phyloP scores from a whole-genome alignment of 2,113 vertebrate species.

The Miniopterus natalensis region DNA sequence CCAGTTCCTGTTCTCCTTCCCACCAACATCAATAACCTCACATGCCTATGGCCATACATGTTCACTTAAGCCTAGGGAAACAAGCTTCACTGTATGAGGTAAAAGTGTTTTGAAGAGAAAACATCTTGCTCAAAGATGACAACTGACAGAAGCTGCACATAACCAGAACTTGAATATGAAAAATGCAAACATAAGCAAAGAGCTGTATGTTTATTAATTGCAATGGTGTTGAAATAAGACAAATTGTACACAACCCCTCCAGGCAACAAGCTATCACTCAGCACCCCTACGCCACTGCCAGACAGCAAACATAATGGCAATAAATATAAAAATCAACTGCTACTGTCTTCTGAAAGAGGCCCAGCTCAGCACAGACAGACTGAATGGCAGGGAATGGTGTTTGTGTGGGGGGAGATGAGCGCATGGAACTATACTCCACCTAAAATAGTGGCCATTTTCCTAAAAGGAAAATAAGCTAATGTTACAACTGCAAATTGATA shows the following conservation, averaged over 20 bases:
- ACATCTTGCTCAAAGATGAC: constrained; percentile 55
- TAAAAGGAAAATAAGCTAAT: constrained; percentile 62
- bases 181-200: constrained; percentile 76
- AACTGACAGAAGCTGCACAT: constrained; percentile 33
- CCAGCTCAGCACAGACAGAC: background rate
- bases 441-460: constrained; percentile 34
- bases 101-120: constrained; percentile 52
- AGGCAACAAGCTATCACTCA: constrained; percentile 71
- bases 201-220: constrained; percentile 74
- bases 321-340: constrained; percentile 70
- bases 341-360: constrained; percentile 44
- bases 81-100: constrained; percentile 2
- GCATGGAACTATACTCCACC: background rate
- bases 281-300: constrained; percentile 6
- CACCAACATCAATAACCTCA: constrained; percentile 49
- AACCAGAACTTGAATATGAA: constrained; percentile 49
- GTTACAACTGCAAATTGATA: constrained; percentile 59
- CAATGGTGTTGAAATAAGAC: constrained; percentile 67
- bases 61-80: constrained; percentile 44
- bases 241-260: constrained; percentile 23
- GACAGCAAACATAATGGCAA: constrained; percentile 65
- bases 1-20: constrained; percentile 31
- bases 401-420: too few species aligned
- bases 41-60: background rate
- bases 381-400: background rate